Evolutionary conservation across 2,888 invertebrate genomes (phyloP), one percentile per base, ranked within the genome.

Genomic region (Lepidochrysops patricia): DNA sequence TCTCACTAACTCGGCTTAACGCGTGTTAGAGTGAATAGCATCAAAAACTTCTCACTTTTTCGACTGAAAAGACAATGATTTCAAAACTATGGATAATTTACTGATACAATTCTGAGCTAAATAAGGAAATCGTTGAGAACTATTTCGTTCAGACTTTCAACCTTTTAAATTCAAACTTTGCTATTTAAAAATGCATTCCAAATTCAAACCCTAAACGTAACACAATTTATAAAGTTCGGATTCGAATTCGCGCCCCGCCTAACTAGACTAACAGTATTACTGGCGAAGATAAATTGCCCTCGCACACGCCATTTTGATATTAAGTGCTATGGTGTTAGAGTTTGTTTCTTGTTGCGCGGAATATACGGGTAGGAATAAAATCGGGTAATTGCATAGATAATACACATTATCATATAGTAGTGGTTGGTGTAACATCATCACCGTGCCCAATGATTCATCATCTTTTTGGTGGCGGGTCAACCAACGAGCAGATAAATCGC

Each of bases 221-320:
- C 19, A 23, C 43, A 19, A 43, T 43, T 43, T 43, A 9, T 43
- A 43, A 43, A 43, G 43, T 43, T 43, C 7, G 19, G 43, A 43
- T 29, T 29, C 43, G 19, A 43, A 43, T 23, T 43, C 43, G 43
- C 43, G 43, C 43, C 9, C 43, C 43, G 34, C 12, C 34, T 43
- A 43, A 43, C 43, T 43, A 43, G 2, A 27, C n/a, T 43, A 48
- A 57, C 26, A 6, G 19, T 57, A 29, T 57, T 57, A 48, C 15
- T 23, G 29, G 13, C 35, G 13, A 12, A 57, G 48, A 57, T 57
- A 43, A 48, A 57, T 57, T 48, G 57, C 57, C 29, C 23, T 34
- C 19, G 5, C 19, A 6, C 57, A 57, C 57, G 57, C 57, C 12
- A 57, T 37, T 19, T 48, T 29, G 19, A 29, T 29, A 57, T 57